Evolutionary conservation across 2,797 vertebrate species (phyloP).

Genomic region (Enteromius radiatus): DNA sequence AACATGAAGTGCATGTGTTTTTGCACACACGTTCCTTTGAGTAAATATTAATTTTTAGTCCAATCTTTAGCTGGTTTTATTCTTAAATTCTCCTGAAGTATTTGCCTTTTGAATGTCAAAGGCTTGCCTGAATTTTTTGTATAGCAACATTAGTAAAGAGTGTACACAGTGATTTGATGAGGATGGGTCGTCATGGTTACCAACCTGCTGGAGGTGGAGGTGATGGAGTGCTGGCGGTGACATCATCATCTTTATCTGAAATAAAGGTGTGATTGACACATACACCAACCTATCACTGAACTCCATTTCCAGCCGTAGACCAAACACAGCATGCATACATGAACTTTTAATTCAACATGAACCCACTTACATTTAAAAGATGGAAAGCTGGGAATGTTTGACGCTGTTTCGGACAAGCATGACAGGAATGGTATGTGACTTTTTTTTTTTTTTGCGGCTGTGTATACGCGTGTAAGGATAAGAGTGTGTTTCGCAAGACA

Average conservation of each 20-base stretch:
- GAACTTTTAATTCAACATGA: constrained; percentile 26
- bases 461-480: constrained; percentile 4
- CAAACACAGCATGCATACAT: constrained; percentile 65
- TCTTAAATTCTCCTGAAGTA: neutral
- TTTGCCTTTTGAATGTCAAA: neutral
- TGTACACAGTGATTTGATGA: constrained; percentile 37
- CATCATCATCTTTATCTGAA: constrained; percentile 79
- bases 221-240: constrained; percentile 69
- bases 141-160: constrained; percentile 31
- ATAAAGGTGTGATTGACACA: constrained; percentile 80
- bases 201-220: constrained; percentile 79
- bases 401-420: neutral
- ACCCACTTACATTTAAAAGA: constrained; percentile 2
- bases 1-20: constrained; percentile 60
- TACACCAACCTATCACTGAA: constrained; percentile 73
- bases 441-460: constrained; percentile 22
- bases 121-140: constrained; percentile 15
- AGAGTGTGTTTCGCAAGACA: constrained; percentile 19
- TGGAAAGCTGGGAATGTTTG: constrained; percentile 10
- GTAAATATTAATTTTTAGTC: neutral
- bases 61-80: neutral
- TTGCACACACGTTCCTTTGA: constrained; percentile 65
- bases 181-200: constrained; percentile 66
- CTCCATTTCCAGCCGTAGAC: constrained; percentile 65
- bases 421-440: constrained; percentile 43